Evolutionary conservation across 2,797 vertebrate genomes (phyloP).

Genomic region (Epinephelus awoara): DNA sequence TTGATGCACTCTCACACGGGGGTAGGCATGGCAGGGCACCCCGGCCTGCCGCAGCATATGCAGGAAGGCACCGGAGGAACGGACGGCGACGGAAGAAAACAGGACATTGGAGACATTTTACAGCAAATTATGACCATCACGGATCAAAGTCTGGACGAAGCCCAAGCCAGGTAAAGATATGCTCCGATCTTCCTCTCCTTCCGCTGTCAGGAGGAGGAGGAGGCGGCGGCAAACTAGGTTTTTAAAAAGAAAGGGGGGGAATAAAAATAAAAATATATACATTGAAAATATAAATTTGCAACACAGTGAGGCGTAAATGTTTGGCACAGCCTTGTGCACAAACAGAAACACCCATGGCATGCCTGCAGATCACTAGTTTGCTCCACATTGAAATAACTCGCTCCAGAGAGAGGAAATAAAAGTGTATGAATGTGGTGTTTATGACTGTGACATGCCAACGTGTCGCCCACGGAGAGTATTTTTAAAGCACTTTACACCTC

Average conservation of each 20-base stretch:
- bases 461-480: conserved; percentile 6
- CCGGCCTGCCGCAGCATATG: conserved; percentile 96
- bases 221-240: conserved; percentile 48
- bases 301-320: not conserved
- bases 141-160: conserved; percentile 98
- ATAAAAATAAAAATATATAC: not conserved
- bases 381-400: conserved; percentile 39
- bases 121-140: conserved; percentile 99
- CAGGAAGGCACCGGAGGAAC: conserved; percentile 91
- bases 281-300: not conserved
- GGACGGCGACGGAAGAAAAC: conserved; percentile 94
- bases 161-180: conserved; percentile 93
- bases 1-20: conserved; percentile 96
- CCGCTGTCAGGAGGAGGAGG: conserved; percentile 17
- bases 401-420: conserved; percentile 24
- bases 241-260: not conserved
- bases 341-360: conserved; percentile 11
- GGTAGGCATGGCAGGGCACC: conserved; percentile 95
- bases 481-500: conserved; percentile 20
- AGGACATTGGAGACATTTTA: conserved; percentile 99
- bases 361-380: conserved; percentile 25
- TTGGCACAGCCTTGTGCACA: not conserved
- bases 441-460: conserved; percentile 21
- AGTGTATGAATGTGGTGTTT: conserved; percentile 31
- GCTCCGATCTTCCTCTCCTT: not conserved